A percentile compares a stretch with the other conserved stretches of the same genome.
Evolutionary conservation across 2,797 vertebrate species (phyloP).

Genomic region (Cyprinella venusta): DNA sequence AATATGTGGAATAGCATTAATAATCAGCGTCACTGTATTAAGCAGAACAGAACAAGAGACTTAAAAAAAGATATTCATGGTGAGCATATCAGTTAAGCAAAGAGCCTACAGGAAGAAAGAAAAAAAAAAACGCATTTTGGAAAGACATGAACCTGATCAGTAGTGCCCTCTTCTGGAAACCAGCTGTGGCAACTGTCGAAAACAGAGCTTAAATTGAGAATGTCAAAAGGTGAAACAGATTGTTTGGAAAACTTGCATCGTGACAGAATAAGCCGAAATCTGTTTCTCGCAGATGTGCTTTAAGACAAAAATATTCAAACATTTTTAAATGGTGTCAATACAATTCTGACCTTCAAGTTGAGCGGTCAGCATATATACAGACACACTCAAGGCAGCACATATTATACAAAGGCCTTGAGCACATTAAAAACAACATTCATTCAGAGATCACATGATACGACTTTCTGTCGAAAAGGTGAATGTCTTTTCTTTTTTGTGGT

Average conservation of each 20-base stretch:
- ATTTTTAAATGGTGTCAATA: slow-evolving; percentile 6
- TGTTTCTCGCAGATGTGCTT: slow-evolving; percentile 22
- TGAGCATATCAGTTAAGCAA: neutral
- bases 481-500: neutral
- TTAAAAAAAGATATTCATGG: slow-evolving; percentile 1
- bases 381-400: neutral
- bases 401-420: neutral
- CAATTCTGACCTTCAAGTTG: neutral
- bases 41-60: neutral
- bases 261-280: neutral
- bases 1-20: neutral
- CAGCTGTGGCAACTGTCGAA: neutral
- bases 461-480: neutral
- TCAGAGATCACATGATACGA: neutral
- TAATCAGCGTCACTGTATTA: neutral
- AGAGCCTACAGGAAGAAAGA: neutral
- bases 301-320: neutral
- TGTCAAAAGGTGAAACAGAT: slow-evolving; percentile 13
- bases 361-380: neutral
- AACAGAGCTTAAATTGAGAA: neutral
- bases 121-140: too few relatives aligned
- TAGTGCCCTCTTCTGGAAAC: slow-evolving; percentile 45
- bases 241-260: neutral
- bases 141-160: neutral
- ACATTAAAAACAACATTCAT: neutral